Conservation (phyloP, 2,797 vertebrate species). For the Nothura maculosa region DNA sequence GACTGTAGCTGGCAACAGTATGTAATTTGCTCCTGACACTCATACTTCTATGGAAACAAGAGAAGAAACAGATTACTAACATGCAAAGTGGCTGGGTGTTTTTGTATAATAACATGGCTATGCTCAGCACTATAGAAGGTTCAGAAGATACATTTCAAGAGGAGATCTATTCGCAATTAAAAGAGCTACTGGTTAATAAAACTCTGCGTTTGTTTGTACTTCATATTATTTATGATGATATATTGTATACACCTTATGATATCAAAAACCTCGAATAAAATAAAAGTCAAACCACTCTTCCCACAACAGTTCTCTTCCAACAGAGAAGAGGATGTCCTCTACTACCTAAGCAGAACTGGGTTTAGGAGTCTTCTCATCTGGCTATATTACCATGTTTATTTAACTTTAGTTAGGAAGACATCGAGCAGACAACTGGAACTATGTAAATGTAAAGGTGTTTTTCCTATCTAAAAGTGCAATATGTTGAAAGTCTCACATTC, state of each 20-base stretch:
- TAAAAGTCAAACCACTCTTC: not conserved
- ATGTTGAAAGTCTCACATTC: not conserved
- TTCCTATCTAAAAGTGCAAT: not conserved
- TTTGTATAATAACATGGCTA: not conserved
- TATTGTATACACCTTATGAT: not conserved
- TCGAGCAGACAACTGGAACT: not conserved
- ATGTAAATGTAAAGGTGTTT: not conserved
- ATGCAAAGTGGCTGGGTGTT: not conserved
- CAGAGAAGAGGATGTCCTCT: no score
- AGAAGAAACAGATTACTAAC: not conserved
- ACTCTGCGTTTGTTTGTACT: not conserved
- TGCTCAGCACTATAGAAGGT: not conserved
- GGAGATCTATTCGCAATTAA: not conserved
- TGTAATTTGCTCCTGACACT: not conserved
- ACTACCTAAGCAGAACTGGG: accelerated
- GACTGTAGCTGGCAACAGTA: not conserved
- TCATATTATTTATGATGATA: not conserved
- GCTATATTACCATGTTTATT: not conserved
- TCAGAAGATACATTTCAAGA: not conserved
- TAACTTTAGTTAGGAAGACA: not conserved
- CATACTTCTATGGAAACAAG: not conserved
- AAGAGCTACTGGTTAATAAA: not conserved
- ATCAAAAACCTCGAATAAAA: not conserved
- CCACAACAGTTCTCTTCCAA: not conserved
- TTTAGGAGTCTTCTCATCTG: not conserved